phyloP scores from a whole-genome alignment of 2,888 invertebrate genomes.

The Cheiracanthium punctorium region DNA sequence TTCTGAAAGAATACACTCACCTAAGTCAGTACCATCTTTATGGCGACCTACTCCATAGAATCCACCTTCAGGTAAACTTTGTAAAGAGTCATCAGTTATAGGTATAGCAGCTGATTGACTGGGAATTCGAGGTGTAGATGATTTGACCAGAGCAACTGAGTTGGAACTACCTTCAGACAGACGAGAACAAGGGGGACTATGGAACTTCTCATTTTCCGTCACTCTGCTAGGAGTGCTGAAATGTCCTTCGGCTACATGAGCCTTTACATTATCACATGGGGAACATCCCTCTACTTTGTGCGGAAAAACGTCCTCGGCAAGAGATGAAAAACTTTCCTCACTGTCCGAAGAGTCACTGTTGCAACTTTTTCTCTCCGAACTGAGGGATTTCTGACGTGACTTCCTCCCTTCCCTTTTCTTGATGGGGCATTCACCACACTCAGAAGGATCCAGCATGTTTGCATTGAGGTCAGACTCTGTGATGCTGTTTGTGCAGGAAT shows the following conservation, averaged over 20 bases:
- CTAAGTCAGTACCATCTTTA: constrained; percentile 75
- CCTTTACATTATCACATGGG: constrained; percentile 1
- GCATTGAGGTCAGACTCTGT: constrained; percentile 62
- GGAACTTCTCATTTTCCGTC: not conserved
- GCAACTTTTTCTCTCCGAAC: not conserved
- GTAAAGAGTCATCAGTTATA: constrained; percentile 44
- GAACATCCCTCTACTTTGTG: not conserved
- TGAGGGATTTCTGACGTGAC: not conserved
- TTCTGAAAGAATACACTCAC: constrained; percentile 70
- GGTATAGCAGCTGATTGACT: constrained; percentile 7
- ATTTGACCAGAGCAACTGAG: not conserved
- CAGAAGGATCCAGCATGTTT: constrained; percentile 29
- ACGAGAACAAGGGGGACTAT: not conserved
- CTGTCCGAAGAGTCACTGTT: constrained; percentile 25
- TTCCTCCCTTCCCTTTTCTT: not conserved
- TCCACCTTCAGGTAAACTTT: constrained; percentile 75
- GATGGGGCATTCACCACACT: not conserved
- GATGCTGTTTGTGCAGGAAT: constrained; percentile 59
- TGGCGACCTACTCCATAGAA: constrained; percentile 76
- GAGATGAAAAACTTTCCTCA: constrained; percentile 23
- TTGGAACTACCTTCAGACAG: constrained; percentile 16
- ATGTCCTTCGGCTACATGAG: not conserved
- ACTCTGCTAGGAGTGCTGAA: not conserved
- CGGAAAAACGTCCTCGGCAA: constrained; percentile 3
- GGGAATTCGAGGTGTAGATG: constrained; percentile 37